Percentiles rank a stretch among this genome's conserved stretches.
Conservation (phyloP, 2,113 vertebrate species). For the Mustelus asterias region DNA sequence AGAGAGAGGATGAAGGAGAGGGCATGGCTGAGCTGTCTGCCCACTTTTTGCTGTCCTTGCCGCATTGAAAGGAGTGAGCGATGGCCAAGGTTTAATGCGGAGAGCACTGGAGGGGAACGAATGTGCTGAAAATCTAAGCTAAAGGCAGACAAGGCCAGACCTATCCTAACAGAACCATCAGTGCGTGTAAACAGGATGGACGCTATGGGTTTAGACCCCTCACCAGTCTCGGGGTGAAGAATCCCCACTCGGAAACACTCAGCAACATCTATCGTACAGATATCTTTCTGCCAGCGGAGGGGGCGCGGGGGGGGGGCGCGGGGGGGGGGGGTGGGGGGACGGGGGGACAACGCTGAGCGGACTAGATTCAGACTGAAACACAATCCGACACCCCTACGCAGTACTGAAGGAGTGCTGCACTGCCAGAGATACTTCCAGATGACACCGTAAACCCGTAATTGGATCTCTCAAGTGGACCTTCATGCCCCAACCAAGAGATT, state of each 20-base stretch:
- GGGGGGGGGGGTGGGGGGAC: no score
- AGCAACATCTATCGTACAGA: not conserved
- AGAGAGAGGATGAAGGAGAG: not conserved
- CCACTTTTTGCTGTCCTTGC: not conserved
- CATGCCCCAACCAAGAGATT: not conserved
- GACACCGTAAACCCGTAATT: not conserved
- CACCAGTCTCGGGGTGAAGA: not conserved
- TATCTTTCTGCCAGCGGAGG: no score
- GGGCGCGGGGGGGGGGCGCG: no score
- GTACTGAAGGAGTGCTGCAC: not conserved
- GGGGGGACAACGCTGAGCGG: not conserved
- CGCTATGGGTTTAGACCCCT: not conserved
- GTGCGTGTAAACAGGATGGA: not conserved
- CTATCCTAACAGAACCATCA: no score
- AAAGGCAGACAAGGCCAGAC: not conserved
- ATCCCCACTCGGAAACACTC: not conserved
- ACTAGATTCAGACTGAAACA: not conserved
- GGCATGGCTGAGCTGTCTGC: no score
- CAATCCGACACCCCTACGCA: not conserved
- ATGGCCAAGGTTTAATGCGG: not conserved
- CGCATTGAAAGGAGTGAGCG: not conserved
- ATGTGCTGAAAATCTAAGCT: not conserved
- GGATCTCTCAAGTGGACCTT: not conserved
- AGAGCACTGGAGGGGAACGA: not conserved
- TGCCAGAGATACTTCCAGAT: not conserved